phyloP scores from a whole-genome alignment of 2,113 vertebrate genomes.

The Lonchura striata region DNA sequence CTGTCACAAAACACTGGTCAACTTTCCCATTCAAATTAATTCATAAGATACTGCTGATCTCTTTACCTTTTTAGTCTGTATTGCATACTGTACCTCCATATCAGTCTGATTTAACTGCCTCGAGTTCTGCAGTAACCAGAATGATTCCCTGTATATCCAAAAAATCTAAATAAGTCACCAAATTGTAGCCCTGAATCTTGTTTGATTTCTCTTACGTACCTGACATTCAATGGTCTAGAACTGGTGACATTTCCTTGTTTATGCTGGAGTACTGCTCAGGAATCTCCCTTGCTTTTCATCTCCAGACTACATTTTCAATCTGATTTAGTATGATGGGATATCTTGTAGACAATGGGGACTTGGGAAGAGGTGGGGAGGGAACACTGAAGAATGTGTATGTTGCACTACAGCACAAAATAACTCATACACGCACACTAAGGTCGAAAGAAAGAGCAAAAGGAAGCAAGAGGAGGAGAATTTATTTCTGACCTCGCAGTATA shows the following conservation, averaged over 20 bases:
- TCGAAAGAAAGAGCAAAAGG: too few relatives aligned
- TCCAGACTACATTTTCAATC: not conserved
- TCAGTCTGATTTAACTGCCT: not conserved
- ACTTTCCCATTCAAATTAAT: not conserved
- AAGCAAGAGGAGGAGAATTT: too few relatives aligned
- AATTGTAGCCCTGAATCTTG: not conserved
- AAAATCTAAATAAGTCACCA: not conserved
- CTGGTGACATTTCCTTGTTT: not conserved
- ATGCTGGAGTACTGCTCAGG: not conserved
- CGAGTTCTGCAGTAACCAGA: not conserved
- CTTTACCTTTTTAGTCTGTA: not conserved
- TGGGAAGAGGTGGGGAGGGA: accelerated
- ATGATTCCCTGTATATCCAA: not conserved
- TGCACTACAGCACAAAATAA: too few relatives aligned
- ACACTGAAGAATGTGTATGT: not conserved
- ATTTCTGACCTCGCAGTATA: too few relatives aligned
- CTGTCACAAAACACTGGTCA: not conserved
- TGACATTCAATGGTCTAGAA: not conserved
- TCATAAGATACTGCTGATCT: not conserved
- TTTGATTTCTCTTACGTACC: not conserved
- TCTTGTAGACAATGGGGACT: not conserved
- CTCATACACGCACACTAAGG: too few relatives aligned
- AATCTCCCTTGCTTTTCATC: not conserved
- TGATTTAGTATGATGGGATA: not conserved
- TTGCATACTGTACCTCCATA: not conserved